These are phyloP conservation scores for Phataginus tetradactyla DNA, from an alignment of 2,797 vertebrate genomes.

Conservation along the genomic window DNA sequence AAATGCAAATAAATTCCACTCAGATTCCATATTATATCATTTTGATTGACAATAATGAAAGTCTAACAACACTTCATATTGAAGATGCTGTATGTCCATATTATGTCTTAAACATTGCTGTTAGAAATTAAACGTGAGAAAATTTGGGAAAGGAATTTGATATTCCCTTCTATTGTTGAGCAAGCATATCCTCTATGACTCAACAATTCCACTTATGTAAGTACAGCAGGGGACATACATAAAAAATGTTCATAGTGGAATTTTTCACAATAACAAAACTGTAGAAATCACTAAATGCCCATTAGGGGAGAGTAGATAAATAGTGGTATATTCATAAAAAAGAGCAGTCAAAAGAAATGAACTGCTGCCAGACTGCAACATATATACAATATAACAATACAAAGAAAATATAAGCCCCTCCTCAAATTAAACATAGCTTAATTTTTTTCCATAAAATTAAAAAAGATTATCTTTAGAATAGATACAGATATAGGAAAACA, in stretches of 20 bases:
- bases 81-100: background rate
- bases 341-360: background rate
- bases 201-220: background rate
- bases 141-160: background rate
- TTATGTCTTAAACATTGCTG: background rate
- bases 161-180: background rate
- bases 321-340: background rate
- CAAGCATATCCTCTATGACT: background rate
- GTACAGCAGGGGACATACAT: background rate
- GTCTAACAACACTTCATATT: background rate
- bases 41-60: background rate
- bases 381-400: background rate
- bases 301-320: background rate
- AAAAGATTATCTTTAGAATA: constrained; percentile 24
- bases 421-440: background rate
- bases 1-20: background rate
- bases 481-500: background rate
- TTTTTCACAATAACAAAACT: background rate
- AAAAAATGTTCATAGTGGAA: background rate
- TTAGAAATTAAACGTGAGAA: background rate
- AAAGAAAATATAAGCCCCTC: background rate
- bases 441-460: background rate
- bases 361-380: background rate
- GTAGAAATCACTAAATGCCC: background rate
- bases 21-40: background rate